Percentiles rank a stretch among this genome's conserved stretches.
These are phyloP conservation scores for Karalla daura DNA, from an alignment of 2,797 vertebrate genomes.

Conservation along the genomic window DNA sequence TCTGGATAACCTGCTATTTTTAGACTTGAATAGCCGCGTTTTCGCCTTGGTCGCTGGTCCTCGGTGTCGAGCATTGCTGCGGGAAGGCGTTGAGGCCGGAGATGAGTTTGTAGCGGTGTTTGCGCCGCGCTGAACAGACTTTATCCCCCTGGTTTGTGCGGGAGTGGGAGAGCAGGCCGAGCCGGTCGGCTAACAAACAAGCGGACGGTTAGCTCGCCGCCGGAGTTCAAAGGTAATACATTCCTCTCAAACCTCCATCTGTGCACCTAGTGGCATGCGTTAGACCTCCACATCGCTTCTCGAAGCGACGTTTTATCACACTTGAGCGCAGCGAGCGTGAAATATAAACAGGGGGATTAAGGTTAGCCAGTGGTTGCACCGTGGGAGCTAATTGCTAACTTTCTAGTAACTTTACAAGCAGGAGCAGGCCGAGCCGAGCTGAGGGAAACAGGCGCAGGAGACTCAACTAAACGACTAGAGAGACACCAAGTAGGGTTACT, in stretches of 20 bases:
- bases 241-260: background rate
- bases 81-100: background rate
- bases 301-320: accelerated
- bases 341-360: constrained; percentile 64
- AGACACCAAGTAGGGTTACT: background rate
- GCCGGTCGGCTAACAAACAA: constrained; percentile 79
- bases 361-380: constrained; percentile 62
- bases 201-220: constrained; percentile 66
- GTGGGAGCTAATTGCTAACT: constrained; percentile 72
- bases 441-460: constrained; percentile 3
- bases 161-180: constrained; percentile 75
- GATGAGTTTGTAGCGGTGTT: constrained; percentile 52
- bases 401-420: constrained; percentile 71
- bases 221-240: constrained; percentile 75
- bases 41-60: background rate
- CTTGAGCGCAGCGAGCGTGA: constrained; percentile 3
- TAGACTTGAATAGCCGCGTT: constrained; percentile 22
- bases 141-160: constrained; percentile 77
- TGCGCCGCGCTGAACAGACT: constrained; percentile 59
- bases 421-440: constrained; percentile 41
- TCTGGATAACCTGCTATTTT: constrained; percentile 70
- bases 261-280: accelerated
- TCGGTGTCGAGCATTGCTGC: background rate
- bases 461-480: background rate
- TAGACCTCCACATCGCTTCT: background rate